Percentiles rank a stretch among this genome's conserved stretches.
phyloP scores from a whole-genome alignment of 2,797 vertebrate species.

The Periophthalmus magnuspinnatus region DNA sequence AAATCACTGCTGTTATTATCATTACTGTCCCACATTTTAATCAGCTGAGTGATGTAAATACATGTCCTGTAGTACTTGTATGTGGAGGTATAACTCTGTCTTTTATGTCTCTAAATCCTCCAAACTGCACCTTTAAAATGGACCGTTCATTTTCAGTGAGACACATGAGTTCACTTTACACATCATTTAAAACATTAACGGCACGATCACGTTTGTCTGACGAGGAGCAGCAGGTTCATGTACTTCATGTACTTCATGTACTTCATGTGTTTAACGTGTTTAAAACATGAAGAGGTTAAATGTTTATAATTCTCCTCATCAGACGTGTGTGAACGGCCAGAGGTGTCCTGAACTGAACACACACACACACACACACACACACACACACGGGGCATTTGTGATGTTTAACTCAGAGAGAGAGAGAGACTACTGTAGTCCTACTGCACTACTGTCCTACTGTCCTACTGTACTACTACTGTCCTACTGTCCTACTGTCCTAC shows the following conservation, averaged over 20 bases:
- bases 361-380: too few species aligned
- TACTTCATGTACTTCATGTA: too few species aligned
- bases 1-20: too few species aligned
- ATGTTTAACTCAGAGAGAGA: slow-evolving; percentile 26
- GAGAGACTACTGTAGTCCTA: slow-evolving; percentile 1
- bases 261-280: not conserved
- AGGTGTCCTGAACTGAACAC: slow-evolving; percentile 32
- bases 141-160: slow-evolving; percentile 36
- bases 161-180: not conserved
- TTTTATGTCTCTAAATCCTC: not conserved
- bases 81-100: too few species aligned
- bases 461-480: too few species aligned
- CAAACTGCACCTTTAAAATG: slow-evolving; percentile 10
- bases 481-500: too few species aligned
- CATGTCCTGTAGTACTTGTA: too few species aligned
- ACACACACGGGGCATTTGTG: slow-evolving; percentile 15
- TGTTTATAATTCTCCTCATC: slow-evolving; percentile 36
- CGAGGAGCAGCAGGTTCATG: slow-evolving; percentile 1
- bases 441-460: too few species aligned
- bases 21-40: not conserved
- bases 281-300: slow-evolving; percentile 17
- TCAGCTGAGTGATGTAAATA: not conserved
- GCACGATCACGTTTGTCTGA: slow-evolving; percentile 48
- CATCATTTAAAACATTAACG: not conserved
- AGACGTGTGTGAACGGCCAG: slow-evolving; percentile 55